phyloP scores from a whole-genome alignment of 1,140 invertebrate genomes.

The Nebria ingens region DNA sequence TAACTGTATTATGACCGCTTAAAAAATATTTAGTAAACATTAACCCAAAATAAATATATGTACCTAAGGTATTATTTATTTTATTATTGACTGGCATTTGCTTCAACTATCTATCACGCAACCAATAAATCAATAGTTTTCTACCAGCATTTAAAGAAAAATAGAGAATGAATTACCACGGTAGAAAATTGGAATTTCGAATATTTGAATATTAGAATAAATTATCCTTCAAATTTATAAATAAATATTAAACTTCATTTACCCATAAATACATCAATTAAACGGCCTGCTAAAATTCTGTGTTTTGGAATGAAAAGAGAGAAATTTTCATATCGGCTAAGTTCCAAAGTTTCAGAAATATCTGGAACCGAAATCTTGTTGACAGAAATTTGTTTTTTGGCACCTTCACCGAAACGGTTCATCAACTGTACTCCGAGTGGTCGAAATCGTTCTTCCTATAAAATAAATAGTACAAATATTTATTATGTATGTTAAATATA shows the following conservation, averaged over 20 bases:
- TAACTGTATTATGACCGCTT: too few relatives aligned
- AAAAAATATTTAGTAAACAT: too few relatives aligned
- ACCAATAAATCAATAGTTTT: background rate
- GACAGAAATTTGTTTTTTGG: conserved; percentile 44
- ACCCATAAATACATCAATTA: conserved; percentile 66
- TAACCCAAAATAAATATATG: too few relatives aligned
- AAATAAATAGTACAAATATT: conserved; percentile 17
- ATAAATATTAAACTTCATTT: conserved; percentile 17
- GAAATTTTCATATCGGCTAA: conserved; percentile 57
- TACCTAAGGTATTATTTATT: too few relatives aligned
- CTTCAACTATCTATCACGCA: too few relatives aligned
- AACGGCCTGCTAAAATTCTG: conserved; percentile 50
- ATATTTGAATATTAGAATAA: background rate
- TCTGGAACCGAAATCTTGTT: conserved; percentile 58
- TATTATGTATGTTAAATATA: too few relatives aligned
- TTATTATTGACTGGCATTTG: too few relatives aligned
- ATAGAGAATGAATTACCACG: background rate
- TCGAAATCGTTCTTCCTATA: conserved; percentile 52
- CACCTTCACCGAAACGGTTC: conserved; percentile 46
- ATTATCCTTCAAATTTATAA: background rate
- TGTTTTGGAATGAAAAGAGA: conserved; percentile 66
- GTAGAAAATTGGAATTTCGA: background rate
- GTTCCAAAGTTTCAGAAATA: conserved; percentile 49
- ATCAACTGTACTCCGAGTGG: conserved; percentile 39
- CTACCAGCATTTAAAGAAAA: background rate